Base-by-base conservation (phyloP, 1,140 invertebrate species). In the Caenorhabditis brenneri region DNA sequence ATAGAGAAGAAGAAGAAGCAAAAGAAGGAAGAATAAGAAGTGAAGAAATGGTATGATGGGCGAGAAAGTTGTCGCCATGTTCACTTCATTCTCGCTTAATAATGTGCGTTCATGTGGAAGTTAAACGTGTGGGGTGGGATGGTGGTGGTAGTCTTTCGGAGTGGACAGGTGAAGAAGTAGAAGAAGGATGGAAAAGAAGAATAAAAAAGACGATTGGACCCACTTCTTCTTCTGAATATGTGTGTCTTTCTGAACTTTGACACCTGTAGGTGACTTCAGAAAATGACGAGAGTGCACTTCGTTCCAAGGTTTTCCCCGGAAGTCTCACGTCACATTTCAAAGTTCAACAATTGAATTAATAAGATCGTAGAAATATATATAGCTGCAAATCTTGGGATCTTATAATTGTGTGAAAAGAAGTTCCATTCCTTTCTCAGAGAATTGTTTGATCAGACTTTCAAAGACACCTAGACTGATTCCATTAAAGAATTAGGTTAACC, bases 241-340 rank as follows among this genome's bases (percentile, higher is more conserved):
- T n/a, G n/a, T 7, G 33, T 19, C 15, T 19, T 12, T 31, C 1
- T 74, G 65, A 74, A 74, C 65, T 74, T 42, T 74, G 65, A 74
- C 36, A 74, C 65, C 65, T 74, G 65, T 42, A 29, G n/a, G 65
- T 27, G 6, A 12, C 2, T 29, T n/a, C 6, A 16, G 24, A 2
- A 74, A 74, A 42, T 74, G 65, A 42, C 65, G 65, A 74, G 36
- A 36, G 58, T 33, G 58, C 58, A 39, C 22, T 46, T 74, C 36
- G 36, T 74, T 74, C 65, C 65, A 74, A n/a, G 33, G 65, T 12
- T 74, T 29, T n/a, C 36, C 58, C 10, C 36, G 7, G 36, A n/a
- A 42, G n/a, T 22, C 6, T 24, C 33, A 42, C 36, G 33, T 74
- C 65, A 74, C 36, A 58, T 58, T 31, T 29, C 22, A 58, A 33